These are phyloP conservation scores for Tortrix viridana DNA, from an alignment of 2,888 invertebrate species.

Conservation along the genomic window DNA sequence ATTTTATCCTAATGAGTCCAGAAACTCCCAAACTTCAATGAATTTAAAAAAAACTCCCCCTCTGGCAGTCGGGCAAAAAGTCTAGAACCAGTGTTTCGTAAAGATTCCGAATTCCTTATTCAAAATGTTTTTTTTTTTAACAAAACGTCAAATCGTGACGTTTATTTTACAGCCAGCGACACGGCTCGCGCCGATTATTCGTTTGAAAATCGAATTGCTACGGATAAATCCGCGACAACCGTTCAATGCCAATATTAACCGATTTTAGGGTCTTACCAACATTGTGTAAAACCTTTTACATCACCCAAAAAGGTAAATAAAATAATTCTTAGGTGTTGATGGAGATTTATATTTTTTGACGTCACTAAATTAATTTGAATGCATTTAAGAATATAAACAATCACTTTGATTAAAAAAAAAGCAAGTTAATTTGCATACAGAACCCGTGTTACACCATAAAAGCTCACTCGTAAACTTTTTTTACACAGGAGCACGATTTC, in stretches of 20 bases:
- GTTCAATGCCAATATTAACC: conserved; percentile 80
- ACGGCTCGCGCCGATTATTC: conserved; percentile 58
- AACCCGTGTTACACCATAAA: conserved; percentile 17
- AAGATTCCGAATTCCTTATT: conserved; percentile 22
- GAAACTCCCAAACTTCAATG: background rate
- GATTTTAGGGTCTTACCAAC: conserved; percentile 49
- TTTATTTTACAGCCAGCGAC: conserved; percentile 53
- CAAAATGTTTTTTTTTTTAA: conserved; percentile 47
- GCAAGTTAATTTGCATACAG: conserved; percentile 17
- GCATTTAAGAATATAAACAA: background rate
- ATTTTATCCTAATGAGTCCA: background rate
- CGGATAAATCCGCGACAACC: conserved; percentile 65
- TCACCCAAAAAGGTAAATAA: too few relatives aligned
- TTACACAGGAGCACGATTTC: conserved; percentile 74
- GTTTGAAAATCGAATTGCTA: conserved; percentile 66
- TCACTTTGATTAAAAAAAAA: background rate
- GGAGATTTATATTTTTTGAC: background rate
- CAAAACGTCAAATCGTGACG: conserved; percentile 54
- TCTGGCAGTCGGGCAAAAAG: conserved; percentile 1
- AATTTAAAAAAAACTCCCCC: too few relatives aligned
- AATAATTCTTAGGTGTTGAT: too few relatives aligned
- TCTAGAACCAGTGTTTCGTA: conserved; percentile 2
- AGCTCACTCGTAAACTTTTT: conserved; percentile 47
- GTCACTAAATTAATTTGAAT: too few relatives aligned
- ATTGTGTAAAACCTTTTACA: conserved; percentile 5